These are phyloP conservation scores for Periophthalmus modestus DNA, from an alignment of 2,113 vertebrate genomes.

Conservation along the genomic window DNA sequence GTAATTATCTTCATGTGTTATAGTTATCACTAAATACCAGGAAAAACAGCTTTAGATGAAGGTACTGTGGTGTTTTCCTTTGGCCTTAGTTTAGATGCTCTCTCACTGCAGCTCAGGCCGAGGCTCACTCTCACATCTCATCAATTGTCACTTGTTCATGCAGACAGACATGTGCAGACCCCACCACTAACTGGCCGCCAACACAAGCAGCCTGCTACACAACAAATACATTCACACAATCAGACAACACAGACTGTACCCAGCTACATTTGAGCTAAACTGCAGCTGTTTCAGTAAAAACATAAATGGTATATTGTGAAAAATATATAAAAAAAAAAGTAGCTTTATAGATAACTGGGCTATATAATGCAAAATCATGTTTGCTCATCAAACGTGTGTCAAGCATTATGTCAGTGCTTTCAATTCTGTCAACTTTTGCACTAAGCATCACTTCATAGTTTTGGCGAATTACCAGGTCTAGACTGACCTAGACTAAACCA, in stretches of 20 bases:
- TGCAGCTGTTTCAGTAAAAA: background rate
- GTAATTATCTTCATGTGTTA: no score
- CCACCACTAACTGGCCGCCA: background rate
- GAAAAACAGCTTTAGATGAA: no score
- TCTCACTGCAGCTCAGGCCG: background rate
- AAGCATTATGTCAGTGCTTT: no score
- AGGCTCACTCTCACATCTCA: constrained; percentile 1
- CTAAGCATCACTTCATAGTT: no score
- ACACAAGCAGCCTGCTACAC: constrained; percentile 1
- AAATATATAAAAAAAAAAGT: no score
- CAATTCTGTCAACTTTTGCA: no score
- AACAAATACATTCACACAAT: constrained; percentile 1
- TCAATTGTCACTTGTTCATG: constrained; percentile 9
- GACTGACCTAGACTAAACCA: no score
- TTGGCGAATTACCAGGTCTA: no score
- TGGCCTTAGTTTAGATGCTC: background rate
- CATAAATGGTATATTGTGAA: background rate
- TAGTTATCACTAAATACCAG: no score
- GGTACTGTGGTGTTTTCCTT: background rate
- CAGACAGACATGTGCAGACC: constrained; percentile 17
- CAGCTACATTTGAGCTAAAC: background rate
- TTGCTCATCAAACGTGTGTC: no score
- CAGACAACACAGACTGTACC: background rate
- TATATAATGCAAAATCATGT: background rate
- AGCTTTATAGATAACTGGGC: background rate